Conservation (phyloP, 1,140 invertebrate species). For the Nephila pilipes region DNA sequence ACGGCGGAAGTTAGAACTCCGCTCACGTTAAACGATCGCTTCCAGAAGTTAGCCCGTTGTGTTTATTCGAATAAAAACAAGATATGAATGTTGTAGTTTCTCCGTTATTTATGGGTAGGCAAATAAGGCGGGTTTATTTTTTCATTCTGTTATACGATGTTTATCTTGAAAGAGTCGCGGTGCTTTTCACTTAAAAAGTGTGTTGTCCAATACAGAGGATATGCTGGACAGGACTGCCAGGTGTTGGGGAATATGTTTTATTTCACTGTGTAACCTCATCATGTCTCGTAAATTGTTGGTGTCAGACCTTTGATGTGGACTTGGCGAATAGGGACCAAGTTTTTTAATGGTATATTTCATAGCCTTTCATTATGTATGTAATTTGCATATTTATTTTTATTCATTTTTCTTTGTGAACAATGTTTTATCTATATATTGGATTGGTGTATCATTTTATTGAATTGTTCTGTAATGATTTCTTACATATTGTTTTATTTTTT, state of each 20-base stretch:
- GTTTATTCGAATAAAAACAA: background rate
- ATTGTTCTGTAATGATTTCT: no score
- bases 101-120: background rate
- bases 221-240: background rate
- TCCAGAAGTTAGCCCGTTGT: background rate
- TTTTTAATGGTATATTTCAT: no score
- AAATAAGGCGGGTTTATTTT: background rate
- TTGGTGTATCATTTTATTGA: no score
- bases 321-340: no score
- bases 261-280: background rate
- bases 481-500: no score
- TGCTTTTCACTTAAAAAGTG: background rate
- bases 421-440: no score
- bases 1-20: background rate
- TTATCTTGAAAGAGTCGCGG: background rate
- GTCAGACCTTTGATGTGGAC: no score
- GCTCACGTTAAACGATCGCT: conserved; percentile 18
- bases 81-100: background rate
- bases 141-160: background rate
- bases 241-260: background rate
- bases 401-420: no score
- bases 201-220: background rate
- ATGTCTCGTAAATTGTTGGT: background rate
- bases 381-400: no score
- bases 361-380: no score